A percentile compares a stretch with the other conserved stretches of the same genome.
These are phyloP conservation scores for Caenorhabditis angaria DNA, from an alignment of 2,888 invertebrate genomes.

Conservation along the genomic window DNA sequence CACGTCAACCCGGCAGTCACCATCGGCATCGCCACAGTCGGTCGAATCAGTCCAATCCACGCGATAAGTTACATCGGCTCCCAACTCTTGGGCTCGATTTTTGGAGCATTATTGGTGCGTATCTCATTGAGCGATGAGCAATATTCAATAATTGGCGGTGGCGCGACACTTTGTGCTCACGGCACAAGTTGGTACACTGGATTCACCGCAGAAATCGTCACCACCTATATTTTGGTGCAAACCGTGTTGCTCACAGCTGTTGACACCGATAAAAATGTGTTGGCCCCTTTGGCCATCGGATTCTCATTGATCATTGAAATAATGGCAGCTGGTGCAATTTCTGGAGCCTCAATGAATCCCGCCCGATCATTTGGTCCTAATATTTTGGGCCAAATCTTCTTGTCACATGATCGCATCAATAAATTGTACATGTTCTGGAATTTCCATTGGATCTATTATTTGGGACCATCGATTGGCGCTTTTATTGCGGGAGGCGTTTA, in stretches of 20 bases:
- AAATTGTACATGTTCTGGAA: conserved; percentile 47
- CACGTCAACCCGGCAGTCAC: conserved; percentile 75
- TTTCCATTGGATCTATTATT: conserved; percentile 73
- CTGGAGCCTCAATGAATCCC: conserved; percentile 74
- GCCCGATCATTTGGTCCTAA: conserved; percentile 74
- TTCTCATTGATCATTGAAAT: conserved; percentile 72
- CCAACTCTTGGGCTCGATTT: conserved; percentile 73
- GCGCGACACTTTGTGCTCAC: conserved; percentile 42
- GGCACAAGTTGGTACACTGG: conserved; percentile 46
- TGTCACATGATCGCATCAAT: conserved; percentile 10
- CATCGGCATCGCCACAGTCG: conserved; percentile 65
- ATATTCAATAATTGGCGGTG: conserved; percentile 18
- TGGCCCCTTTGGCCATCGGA: conserved; percentile 73
- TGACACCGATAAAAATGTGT: conserved; percentile 63
- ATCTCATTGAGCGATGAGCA: conserved; percentile 36
- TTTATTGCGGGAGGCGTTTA: conserved; percentile 71
- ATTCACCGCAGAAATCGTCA: conserved; percentile 65
- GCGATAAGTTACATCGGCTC: conserved; percentile 58
- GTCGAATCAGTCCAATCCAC: conserved; percentile 52
- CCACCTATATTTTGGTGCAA: conserved; percentile 72
- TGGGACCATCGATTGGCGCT: conserved; percentile 72
- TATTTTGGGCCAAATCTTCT: conserved; percentile 56
- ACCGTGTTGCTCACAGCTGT: conserved; percentile 73
- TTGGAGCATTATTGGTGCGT: conserved; percentile 69
- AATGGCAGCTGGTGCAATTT: conserved; percentile 71